Evolutionary conservation across 2,113 vertebrate species (phyloP).

Genomic region (Nibea coibor): DNA sequence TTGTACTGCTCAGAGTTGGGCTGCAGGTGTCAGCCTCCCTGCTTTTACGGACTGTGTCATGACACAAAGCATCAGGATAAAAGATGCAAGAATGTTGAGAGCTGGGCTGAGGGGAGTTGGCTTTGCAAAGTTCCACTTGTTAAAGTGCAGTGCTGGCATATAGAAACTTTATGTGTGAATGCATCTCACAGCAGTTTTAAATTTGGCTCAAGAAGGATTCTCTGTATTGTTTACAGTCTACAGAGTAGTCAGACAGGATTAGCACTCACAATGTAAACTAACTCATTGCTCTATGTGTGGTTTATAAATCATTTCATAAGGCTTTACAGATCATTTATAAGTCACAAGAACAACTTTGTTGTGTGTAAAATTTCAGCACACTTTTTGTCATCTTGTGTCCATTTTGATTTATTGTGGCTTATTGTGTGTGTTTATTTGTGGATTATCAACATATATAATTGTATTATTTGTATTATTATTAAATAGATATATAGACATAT

Average conservation of each 20-base stretch:
- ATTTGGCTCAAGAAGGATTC: neutral
- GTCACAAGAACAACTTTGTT: neutral
- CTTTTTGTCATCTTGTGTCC: no score
- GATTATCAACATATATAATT: no score
- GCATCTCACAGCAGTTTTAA: neutral
- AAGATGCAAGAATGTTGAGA: neutral
- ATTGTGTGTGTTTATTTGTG: no score
- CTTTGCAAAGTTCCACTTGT: neutral
- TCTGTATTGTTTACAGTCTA: neutral
- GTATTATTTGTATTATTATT: no score
- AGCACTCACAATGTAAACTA: neutral
- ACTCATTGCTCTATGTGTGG: neutral
- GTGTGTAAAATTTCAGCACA: no score
- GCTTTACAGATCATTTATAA: neutral
- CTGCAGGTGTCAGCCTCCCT: constrained; percentile 60
- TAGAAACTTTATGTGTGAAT: neutral
- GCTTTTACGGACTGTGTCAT: neutral
- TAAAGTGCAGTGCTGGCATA: neutral
- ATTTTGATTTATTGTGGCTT: no score
- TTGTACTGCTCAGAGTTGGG: constrained; percentile 39
- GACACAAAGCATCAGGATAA: neutral
- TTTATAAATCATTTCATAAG: neutral
- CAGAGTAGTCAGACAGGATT: neutral
- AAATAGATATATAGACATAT: no score
- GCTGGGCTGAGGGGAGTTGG: no score